Percentiles rank a stretch among this genome's conserved stretches.
Evolutionary conservation across 2,113 vertebrate genomes (phyloP).

Genomic region (Trichomycterus rosablanca): DNA sequence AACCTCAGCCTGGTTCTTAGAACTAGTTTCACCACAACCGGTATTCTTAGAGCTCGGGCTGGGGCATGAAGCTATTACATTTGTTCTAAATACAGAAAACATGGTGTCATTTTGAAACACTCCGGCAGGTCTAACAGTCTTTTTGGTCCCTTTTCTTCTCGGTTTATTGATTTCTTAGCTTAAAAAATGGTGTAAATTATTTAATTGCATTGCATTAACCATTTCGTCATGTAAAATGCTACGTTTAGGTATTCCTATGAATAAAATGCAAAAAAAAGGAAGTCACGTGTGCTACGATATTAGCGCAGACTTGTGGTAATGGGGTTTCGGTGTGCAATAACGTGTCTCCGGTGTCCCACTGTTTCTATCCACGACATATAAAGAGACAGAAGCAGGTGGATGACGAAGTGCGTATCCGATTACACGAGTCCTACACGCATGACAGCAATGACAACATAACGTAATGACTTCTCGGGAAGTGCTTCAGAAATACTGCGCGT

Average conservation of each 20-base stretch:
- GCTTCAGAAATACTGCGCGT: too few relatives aligned
- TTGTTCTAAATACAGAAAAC: constrained; percentile 27
- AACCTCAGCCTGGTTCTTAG: constrained; percentile 50
- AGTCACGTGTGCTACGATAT: constrained; percentile 10
- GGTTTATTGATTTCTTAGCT: not conserved
- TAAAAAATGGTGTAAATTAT: too few relatives aligned
- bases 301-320: not conserved
- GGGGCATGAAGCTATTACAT: constrained; percentile 20
- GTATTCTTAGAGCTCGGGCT: constrained; percentile 46
- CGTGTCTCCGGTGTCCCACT: too few relatives aligned
- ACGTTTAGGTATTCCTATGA: too few relatives aligned
- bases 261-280: too few relatives aligned
- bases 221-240: too few relatives aligned
- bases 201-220: too few relatives aligned
- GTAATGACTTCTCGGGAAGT: constrained; percentile 27
- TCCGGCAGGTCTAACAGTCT: not conserved
- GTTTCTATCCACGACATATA: not conserved
- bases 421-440: not conserved
- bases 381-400: not conserved
- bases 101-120: constrained; percentile 5
- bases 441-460: constrained; percentile 9
- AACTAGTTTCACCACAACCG: constrained; percentile 51
- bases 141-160: not conserved
- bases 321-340: constrained; percentile 4
- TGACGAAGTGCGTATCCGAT: constrained; percentile 7